phyloP scores from a whole-genome alignment of 2,113 vertebrate genomes.

The Phrynosoma blainvillii region DNA sequence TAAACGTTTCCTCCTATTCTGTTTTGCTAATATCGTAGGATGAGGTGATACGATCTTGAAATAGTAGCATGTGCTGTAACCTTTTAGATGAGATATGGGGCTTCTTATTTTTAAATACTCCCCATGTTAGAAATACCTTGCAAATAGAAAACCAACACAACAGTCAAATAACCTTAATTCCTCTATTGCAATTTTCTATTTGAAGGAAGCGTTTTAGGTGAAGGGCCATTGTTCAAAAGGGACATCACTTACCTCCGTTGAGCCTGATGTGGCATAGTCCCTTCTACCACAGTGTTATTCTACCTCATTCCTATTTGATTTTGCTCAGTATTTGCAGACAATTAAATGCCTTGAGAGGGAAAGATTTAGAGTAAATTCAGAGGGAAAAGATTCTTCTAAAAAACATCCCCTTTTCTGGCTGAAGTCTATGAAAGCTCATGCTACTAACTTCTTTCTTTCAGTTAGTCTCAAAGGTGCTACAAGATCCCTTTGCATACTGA shows the following conservation, averaged over 20 bases:
- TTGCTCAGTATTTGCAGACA: background rate
- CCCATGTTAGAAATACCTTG: background rate
- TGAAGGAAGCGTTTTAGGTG: background rate
- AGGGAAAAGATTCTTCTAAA: background rate
- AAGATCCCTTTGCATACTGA: too few species aligned
- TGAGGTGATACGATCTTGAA: background rate
- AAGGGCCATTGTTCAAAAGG: background rate
- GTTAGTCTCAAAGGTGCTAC: too few species aligned
- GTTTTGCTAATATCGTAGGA: background rate
- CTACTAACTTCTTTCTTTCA: too few species aligned
- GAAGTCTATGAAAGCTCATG: too few species aligned
- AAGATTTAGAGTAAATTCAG: background rate
- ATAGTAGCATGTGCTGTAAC: background rate
- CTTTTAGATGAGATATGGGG: background rate
- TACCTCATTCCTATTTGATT: background rate
- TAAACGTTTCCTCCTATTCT: rapidly evolving
- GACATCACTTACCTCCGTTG: background rate
- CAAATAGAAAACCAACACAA: background rate
- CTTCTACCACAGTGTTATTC: background rate
- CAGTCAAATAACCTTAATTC: background rate
- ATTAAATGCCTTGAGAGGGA: background rate
- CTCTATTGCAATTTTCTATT: background rate
- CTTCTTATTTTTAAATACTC: background rate
- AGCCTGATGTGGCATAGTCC: too few species aligned
- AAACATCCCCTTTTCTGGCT: background rate